Percentiles rank a stretch among this genome's conserved stretches.
phyloP scores from a whole-genome alignment of 1,140 invertebrate species.

The Bombus impatiens region DNA sequence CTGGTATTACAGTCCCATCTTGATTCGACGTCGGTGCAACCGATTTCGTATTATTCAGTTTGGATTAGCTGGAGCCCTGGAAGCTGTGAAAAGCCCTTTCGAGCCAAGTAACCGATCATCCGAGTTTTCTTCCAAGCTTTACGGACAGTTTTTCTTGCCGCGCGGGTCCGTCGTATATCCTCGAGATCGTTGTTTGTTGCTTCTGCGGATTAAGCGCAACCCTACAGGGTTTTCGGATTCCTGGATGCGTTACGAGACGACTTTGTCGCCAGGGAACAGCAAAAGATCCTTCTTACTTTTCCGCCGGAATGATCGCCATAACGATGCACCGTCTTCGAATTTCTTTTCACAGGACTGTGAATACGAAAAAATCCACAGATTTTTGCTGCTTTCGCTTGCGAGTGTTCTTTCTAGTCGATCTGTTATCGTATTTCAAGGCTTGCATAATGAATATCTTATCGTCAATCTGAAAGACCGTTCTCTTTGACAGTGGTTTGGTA shows the following conservation, averaged over 20 bases:
- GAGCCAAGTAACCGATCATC: constrained; percentile 48
- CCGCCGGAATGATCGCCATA: constrained; percentile 11
- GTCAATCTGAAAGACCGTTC: background rate
- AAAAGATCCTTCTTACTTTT: constrained; percentile 20
- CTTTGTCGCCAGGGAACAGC: constrained; percentile 40
- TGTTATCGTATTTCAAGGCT: background rate
- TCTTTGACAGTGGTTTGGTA: background rate
- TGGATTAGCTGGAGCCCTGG: constrained; percentile 57
- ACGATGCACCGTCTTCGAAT: background rate
- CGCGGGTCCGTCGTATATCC: background rate
- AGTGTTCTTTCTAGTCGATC: background rate
- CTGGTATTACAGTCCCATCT: constrained; percentile 43
- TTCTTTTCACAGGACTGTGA: background rate
- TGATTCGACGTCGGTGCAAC: constrained; percentile 60
- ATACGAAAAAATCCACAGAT: background rate
- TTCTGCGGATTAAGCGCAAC: constrained; percentile 45
- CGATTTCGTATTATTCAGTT: constrained; percentile 63
- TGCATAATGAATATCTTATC: background rate
- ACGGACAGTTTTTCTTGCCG: background rate
- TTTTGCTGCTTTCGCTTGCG: background rate
- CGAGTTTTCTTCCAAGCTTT: constrained; percentile 2
- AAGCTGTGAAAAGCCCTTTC: constrained; percentile 62
- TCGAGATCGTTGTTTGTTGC: constrained; percentile 62
- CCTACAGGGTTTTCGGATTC: constrained; percentile 15
- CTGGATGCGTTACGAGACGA: constrained; percentile 18